These are phyloP conservation scores for Ornithoptera alexandrae DNA, from an alignment of 2,888 invertebrate genomes.

Conservation along the genomic window DNA sequence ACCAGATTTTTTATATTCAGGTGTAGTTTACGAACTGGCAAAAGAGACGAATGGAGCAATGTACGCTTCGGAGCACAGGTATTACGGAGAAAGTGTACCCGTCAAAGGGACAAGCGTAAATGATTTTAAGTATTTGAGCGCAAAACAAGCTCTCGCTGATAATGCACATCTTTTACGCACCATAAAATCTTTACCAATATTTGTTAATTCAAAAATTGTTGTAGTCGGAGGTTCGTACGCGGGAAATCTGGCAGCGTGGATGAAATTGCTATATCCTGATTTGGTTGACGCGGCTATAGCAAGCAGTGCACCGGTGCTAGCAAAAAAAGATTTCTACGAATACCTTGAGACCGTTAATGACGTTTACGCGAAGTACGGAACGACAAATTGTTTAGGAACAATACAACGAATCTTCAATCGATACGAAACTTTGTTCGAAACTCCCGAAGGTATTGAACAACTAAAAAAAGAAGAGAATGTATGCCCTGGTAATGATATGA, in stretches of 20 bases:
- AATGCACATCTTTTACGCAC: conserved; percentile 48
- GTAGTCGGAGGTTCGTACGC: conserved; percentile 68
- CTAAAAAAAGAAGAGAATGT: conserved; percentile 62
- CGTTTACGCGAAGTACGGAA: conserved; percentile 59
- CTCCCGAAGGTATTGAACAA: conserved; percentile 47
- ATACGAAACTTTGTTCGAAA: conserved; percentile 53
- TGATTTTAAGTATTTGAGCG: conserved; percentile 57
- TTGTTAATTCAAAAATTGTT: conserved; percentile 57
- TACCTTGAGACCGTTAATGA: conserved; percentile 64
- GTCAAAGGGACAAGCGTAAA: conserved; percentile 47
- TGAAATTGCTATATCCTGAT: conserved; percentile 60
- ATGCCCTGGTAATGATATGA: conserved; percentile 57
- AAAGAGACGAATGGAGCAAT: conserved; percentile 67
- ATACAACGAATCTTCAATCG: conserved; percentile 51
- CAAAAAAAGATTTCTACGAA: conserved; percentile 65
- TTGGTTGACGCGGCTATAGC: conserved; percentile 64
- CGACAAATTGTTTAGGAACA: conserved; percentile 48
- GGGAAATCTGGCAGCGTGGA: conserved; percentile 70
- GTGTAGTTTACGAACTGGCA: conserved; percentile 59
- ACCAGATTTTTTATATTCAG: conserved; percentile 51
- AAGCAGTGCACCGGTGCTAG: conserved; percentile 68
- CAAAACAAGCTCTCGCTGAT: conserved; percentile 66
- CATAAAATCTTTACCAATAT: conserved; percentile 48
- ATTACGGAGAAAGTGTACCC: conserved; percentile 66
- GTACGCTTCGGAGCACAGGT: conserved; percentile 64